Evolutionary conservation across 2,888 invertebrate genomes (phyloP), one percentile per base, ranked within the genome.

Genomic region (Dioctria rufipes): DNA sequence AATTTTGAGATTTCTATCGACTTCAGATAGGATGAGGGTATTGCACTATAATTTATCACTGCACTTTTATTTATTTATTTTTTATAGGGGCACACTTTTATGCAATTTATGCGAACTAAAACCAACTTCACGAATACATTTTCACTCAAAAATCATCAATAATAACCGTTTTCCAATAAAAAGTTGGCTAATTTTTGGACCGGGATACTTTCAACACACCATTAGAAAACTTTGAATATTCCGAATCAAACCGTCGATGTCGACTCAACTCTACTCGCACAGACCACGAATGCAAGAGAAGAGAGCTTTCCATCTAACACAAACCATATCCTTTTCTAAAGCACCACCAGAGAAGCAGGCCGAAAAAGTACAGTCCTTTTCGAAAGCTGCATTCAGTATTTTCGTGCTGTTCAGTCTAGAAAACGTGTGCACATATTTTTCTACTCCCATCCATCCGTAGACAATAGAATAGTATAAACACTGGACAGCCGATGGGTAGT

Each of bases 261-360:
- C 79, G 79, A 79, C 79, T 79, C 54, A 66, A 79, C 79, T 79
- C 79, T 60, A 79, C 42, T 66, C 66, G 66, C 58, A 79, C 79
- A 79, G 77, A 63, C 63, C 77, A 77, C 77, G 77, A 77, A 77
- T 77, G 77, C 63, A 77, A 63, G 77, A 77, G 77, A 37, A 49
- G 77, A 63, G 60, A 77, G 49, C 61, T 77, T 66, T 63, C 25
- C 25, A 25, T 25, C 77, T 77, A 63, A 77, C 63, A 46, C 37
- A 49, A 61, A 43, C 63, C 37, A 25, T 46, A 63, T 77, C 77
- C 63, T 77, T 25, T 58, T 25, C 25, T 25, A 25, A 25, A 25
- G 25, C 25, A 25, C 25, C 25, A 25, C 25, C 25, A 25, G 25
- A 25, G 2, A 25, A 25, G 25, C 25, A 46, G 37, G 25, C 49